Conservation (phyloP, 2,113 vertebrate species). For the Anolis sagrei region DNA sequence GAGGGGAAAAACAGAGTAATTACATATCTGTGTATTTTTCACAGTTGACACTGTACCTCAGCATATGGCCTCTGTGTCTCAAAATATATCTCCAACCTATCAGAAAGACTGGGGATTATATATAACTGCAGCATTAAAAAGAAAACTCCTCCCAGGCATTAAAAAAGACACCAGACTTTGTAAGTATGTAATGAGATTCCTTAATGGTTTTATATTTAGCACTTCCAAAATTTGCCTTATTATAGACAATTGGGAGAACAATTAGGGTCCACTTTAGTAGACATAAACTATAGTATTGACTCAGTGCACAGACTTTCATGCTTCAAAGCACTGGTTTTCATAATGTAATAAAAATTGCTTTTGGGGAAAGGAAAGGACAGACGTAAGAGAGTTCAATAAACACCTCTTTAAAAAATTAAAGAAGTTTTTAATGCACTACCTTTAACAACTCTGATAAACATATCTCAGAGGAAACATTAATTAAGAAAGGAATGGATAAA, state of each 20-base stretch:
- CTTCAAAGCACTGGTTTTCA: constrained; percentile 60
- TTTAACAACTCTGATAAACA: constrained; percentile 36
- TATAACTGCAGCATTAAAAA: neutral
- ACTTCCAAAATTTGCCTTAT: constrained; percentile 61
- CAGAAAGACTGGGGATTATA: neutral
- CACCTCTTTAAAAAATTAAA: constrained; percentile 31
- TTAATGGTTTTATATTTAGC: constrained; percentile 48
- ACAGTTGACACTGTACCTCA: neutral
- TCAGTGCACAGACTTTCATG: constrained; percentile 63
- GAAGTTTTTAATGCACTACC: constrained; percentile 47
- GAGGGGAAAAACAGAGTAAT: neutral
- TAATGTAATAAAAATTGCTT: constrained; percentile 12
- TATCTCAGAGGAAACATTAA: constrained; percentile 36
- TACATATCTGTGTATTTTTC: neutral
- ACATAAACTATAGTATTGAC: constrained; percentile 61
- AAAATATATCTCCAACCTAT: neutral
- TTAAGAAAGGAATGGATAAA: constrained; percentile 31
- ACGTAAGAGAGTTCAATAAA: constrained; percentile 42
- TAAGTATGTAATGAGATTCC: constrained; percentile 61
- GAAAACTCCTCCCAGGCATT: neutral
- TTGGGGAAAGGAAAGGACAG: neutral
- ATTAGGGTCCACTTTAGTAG: constrained; percentile 62
- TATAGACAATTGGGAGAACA: constrained; percentile 49
- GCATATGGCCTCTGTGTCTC: neutral
- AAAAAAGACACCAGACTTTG: constrained; percentile 42